phyloP scores from a whole-genome alignment of 2,888 invertebrate species.

The Boloria selene region DNA sequence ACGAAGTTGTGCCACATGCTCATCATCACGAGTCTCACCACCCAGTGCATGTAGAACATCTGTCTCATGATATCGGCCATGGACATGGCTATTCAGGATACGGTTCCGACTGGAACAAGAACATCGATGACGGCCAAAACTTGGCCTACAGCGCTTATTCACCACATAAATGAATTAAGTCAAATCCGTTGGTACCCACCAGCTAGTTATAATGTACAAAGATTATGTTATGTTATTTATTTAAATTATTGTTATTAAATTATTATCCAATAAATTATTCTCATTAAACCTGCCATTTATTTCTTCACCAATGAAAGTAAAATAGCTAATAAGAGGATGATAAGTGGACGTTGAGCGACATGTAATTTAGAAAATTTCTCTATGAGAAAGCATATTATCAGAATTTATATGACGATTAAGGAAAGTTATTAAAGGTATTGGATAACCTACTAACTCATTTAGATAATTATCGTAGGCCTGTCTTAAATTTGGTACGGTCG shows the following conservation, averaged over 20 bases:
- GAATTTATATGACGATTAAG: conserved; percentile 2
- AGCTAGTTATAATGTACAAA: conserved; percentile 69
- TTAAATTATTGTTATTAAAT: conserved; percentile 71
- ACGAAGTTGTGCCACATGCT: conserved; percentile 73
- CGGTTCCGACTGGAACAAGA: conserved; percentile 76
- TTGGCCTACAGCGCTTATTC: conserved; percentile 87
- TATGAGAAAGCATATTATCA: conserved; percentile 29
- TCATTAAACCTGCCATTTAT: conserved; percentile 49
- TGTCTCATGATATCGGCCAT: conserved; percentile 67
- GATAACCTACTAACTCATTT: conserved; percentile 9
- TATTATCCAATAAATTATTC: conserved; percentile 64
- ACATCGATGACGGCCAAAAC: conserved; percentile 85
- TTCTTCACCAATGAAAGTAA: conserved; percentile 27
- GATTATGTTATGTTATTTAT: conserved; percentile 63
- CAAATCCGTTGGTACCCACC: conserved; percentile 39
- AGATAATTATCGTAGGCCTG: conserved; percentile 28
- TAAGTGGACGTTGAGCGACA: conserved; percentile 11
- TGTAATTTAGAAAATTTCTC: conserved; percentile 29
- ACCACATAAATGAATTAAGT: conserved; percentile 58
- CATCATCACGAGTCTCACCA: conserved; percentile 83
- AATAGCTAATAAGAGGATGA: not conserved
- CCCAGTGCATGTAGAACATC: conserved; percentile 83
- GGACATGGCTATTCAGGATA: conserved; percentile 63
- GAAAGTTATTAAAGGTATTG: conserved; percentile 3
- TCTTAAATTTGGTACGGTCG: conserved; percentile 39